Evolutionary conservation across 1,140 invertebrate species (phyloP), one percentile per base, ranked within the genome.

Genomic region (Leptinotarsa texana): DNA sequence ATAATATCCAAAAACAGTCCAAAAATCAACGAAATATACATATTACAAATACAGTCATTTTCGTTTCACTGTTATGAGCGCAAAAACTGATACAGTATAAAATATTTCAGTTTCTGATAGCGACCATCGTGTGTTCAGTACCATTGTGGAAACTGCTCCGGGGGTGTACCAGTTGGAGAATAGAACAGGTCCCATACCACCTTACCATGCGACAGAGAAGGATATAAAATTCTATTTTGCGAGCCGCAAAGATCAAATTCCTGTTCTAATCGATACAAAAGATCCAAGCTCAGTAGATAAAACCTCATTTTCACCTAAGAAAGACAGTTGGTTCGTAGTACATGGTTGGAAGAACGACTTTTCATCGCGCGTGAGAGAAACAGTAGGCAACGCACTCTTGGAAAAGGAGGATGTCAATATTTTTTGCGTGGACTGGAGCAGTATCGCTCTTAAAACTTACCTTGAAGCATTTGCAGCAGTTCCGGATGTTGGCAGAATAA

Each of bases 371-470:
- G 68, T 83, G 3, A 84, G 83, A 33, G 77, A 57, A 5, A 42
- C 80, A 17, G 73, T 86, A 73, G 80, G 78, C 65, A 78, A 84
- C 27, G 86, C 85, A 84, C 18, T 77, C 77, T 69, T 87, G n/a
- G 69, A 71, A 8, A 72, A 33, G 22, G 78, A 80, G 13, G 84
- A 88, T 74, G 86, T 84, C 48, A 90, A 91, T 77, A 84, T 90
- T 2, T 89, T 90, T 22, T 82, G 87, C 4, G 81, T 90, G 11
- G 88, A 90, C 78, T 91, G 89, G 89, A 85, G 83, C 62, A 75
- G 75, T 1, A 77, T 78, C 67, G 72, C 83, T 2, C 86, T 81
- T 18, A 85, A 89, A 18, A 84, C 83, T 1, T 79, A 75, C n/a
- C 85, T 85, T 5, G 88, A 90, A 0, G 83, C 86, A 21, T 65